Conservation (phyloP, 1,140 invertebrate genomes). For the Caenorhabditis brenneri region DNA sequence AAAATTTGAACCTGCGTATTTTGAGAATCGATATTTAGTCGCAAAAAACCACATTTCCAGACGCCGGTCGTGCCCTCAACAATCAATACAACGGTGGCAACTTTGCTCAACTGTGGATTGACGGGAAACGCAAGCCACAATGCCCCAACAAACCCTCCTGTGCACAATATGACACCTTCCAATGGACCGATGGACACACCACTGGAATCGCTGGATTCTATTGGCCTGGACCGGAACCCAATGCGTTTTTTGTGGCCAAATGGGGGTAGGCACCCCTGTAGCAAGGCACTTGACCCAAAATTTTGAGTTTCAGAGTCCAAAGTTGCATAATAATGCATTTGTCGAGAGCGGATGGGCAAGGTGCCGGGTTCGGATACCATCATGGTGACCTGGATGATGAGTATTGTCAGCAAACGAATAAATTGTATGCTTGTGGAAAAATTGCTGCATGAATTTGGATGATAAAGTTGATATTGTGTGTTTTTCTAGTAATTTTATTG, state of each 20-base stretch:
- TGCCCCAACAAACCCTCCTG: background rate
- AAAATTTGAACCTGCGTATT: too few species aligned
- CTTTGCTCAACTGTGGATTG: background rate
- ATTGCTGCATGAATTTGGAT: background rate
- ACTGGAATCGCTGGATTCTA: background rate
- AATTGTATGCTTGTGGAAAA: background rate
- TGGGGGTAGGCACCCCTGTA: background rate
- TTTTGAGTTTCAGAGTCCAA: background rate
- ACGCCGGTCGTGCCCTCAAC: background rate
- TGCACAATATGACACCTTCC: background rate
- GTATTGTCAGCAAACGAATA: background rate
- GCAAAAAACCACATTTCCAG: background rate
- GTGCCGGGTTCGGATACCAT: background rate
- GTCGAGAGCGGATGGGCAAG: background rate
- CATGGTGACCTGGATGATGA: background rate
- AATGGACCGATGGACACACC: constrained; percentile 3
- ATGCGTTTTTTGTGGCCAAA: background rate
- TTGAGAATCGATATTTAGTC: too few species aligned
- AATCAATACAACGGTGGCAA: background rate
- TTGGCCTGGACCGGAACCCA: background rate
- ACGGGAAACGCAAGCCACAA: background rate
- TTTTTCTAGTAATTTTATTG: too few species aligned
- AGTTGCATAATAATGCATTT: background rate
- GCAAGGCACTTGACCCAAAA: background rate
- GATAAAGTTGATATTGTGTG: too few species aligned